Conservation (phyloP, 2,888 invertebrate genomes). For the Tenodera sinensis region DNA sequence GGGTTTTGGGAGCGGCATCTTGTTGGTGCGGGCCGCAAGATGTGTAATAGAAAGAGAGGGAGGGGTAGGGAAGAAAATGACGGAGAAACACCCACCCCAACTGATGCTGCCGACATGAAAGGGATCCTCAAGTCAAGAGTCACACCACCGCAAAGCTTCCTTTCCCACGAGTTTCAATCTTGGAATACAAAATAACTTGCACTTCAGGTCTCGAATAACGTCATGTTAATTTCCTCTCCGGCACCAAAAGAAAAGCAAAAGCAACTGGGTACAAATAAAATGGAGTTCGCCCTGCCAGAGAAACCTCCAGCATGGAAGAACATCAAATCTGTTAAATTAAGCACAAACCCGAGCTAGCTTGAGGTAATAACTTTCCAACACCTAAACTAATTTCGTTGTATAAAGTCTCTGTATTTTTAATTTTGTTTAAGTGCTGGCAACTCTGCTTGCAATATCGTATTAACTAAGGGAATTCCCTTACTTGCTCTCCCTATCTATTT, state of each 20-base stretch:
- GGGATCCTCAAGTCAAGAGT: neutral
- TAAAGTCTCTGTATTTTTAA: neutral
- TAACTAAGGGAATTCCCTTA: too few species aligned
- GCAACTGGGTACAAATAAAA: neutral
- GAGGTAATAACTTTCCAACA: neutral
- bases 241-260: neutral
- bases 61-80: neutral
- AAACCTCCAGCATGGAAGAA: neutral
- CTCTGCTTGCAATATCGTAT: too few species aligned
- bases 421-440: neutral
- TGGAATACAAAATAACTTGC: conserved; percentile 1
- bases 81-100: neutral
- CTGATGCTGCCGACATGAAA: neutral
- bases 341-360: neutral
- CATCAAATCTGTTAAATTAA: neutral
- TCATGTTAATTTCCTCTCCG: neutral
- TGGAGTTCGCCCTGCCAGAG: neutral
- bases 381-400: neutral
- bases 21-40: neutral
- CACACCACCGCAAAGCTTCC: neutral
- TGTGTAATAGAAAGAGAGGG: neutral
- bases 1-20: neutral
- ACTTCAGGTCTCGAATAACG: neutral
- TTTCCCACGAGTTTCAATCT: neutral
- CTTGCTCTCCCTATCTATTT: too few species aligned